phyloP scores from a whole-genome alignment of 2,797 vertebrate genomes.

The Limnodromus scolopaceus region DNA sequence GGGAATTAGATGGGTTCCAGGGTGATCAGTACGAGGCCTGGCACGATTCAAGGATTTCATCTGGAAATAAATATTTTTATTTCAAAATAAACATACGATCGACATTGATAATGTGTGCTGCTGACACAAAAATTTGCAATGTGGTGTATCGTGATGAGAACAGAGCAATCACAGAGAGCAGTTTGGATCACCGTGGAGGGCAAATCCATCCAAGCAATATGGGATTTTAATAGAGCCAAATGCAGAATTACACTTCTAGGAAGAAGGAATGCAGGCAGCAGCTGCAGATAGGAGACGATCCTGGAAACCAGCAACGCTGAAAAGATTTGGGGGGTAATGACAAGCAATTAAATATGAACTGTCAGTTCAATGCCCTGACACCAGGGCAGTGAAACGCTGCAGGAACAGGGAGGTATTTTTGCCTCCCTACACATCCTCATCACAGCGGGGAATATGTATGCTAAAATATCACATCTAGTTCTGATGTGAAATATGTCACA shows the following conservation, averaged over 20 bases:
- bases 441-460: not conserved
- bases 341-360: conserved; percentile 34
- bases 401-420: conserved; percentile 30
- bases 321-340: conserved; percentile 24
- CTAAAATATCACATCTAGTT: not conserved
- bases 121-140: conserved; percentile 50
- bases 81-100: conserved; percentile 49
- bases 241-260: conserved; percentile 13
- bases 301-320: conserved; percentile 35
- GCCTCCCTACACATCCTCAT: not conserved
- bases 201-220: conserved; percentile 43
- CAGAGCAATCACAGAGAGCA: conserved; percentile 27
- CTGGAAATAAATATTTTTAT: conserved; percentile 65
- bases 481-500: not conserved
- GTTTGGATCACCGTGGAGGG: conserved; percentile 26
- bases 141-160: conserved; percentile 49
- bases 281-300: conserved; percentile 25
- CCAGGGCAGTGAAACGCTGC: not conserved
- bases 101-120: conserved; percentile 52
- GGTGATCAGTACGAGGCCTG: conserved; percentile 40
- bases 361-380: conserved; percentile 19
- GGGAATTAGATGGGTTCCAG: conserved; percentile 43
- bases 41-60: not conserved
- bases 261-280: conserved; percentile 54
- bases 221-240: conserved; percentile 47